Evolutionary conservation across 1,140 invertebrate genomes (phyloP), one percentile per base, ranked within the genome.

Genomic region (Cotesia typhae): DNA sequence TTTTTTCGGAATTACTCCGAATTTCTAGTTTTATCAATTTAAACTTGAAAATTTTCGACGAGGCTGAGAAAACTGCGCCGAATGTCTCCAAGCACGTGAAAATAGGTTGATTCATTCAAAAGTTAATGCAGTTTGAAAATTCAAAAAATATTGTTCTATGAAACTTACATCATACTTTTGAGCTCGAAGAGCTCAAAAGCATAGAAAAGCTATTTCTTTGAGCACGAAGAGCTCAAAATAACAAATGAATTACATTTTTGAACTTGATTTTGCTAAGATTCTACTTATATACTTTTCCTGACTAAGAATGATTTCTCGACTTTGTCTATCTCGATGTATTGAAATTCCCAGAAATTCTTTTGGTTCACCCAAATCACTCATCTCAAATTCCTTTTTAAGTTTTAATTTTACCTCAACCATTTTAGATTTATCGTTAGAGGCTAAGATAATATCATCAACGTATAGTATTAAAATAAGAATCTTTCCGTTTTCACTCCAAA

Each of bases 401-500:
- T 38, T 14, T 12, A 28, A 53, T 37, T 28, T 67, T 12, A 70
- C 68, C 17, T 70, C 63, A 3, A 47, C 14, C 57, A 74, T 5
- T 52, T 67, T 71, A 4, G 9, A 14, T 61, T 67, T 35, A 14
- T 71, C 55, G 17, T 71, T 71, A 36, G 64, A 4, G 0, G 73
- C 69, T n/a, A 71, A 9, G 1, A 74, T 20, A 17, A 70, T 67
- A 52, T 74, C 71, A 63, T 68, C 71, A 3, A 73, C 71, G 37
- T 73, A 73, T 17, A 73, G 41, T 51, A 70, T 17, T 53, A 64
- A 47, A 38, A 73, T 69, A 6, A 73, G 36, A 17, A 68, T 55
- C 53, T 65, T 68, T 9, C 14, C 35, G 28, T 65, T 28, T 41
- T 73, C 35, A 64, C 67, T 10, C 75, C 80, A 82, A 38, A 80